Evolutionary conservation across 2,888 invertebrate species (phyloP).

Genomic region (Netelia virgata): DNA sequence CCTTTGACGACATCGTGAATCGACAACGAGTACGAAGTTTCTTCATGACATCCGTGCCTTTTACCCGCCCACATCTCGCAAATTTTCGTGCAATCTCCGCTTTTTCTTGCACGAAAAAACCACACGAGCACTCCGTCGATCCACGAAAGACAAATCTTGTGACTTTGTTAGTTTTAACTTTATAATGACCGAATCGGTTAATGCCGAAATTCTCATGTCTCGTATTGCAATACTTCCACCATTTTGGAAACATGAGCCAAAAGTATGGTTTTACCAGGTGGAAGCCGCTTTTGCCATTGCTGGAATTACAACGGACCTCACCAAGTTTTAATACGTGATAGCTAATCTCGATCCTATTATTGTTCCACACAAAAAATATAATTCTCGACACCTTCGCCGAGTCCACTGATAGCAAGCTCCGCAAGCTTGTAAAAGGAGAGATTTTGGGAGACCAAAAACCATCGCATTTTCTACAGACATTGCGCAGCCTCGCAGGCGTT

Average conservation of each 20-base stretch:
- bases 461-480: constrained; percentile 25
- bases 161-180: no score
- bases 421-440: not conserved
- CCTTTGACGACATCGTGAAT: no score
- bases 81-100: no score
- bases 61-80: no score
- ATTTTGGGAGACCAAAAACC: constrained; percentile 48
- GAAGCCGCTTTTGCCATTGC: constrained; percentile 35
- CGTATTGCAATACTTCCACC: constrained; percentile 33
- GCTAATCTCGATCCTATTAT: constrained; percentile 51
- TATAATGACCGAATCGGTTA: no score
- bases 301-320: not conserved
- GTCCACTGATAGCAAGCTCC: constrained; percentile 10
- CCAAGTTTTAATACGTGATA: constrained; percentile 43
- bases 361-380: no score
- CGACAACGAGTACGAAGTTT: no score
- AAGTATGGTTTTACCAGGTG: constrained; percentile 21
- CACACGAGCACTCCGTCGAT: no score
- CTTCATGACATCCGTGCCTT: no score
- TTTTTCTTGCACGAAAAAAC: no score
- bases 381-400: constrained; percentile 31
- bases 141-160: no score
- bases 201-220: constrained; percentile 12
- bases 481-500: constrained; percentile 34
- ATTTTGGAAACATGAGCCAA: constrained; percentile 25